Conservation (phyloP, 1,140 invertebrate genomes). For the Calycopis cecrops region DNA sequence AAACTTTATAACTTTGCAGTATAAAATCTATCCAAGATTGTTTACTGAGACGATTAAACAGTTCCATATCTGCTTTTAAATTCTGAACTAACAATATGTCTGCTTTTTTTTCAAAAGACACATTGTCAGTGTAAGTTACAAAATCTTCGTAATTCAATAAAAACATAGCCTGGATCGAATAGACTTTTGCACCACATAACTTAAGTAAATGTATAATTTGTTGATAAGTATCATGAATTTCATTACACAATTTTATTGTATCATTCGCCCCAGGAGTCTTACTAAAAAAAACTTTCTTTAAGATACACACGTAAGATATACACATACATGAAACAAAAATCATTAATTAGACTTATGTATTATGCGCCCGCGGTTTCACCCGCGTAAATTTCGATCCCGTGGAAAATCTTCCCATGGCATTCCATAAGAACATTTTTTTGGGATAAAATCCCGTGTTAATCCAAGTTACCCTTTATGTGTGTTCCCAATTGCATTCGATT, state of each 20-base stretch:
- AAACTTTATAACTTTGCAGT: constrained; percentile 65
- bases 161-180: constrained; percentile 52
- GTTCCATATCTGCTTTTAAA: constrained; percentile 35
- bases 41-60: constrained; percentile 60
- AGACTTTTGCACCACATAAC: constrained; percentile 52
- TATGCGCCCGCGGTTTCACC: no score
- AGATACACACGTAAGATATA: no score
- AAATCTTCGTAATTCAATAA: constrained; percentile 61
- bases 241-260: constrained; percentile 46
- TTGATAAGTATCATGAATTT: constrained; percentile 58
- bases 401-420: no score
- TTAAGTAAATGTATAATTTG: constrained; percentile 53
- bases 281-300: constrained; percentile 22
- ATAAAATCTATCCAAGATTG: constrained; percentile 67
- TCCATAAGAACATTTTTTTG: no score
- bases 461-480: no score
- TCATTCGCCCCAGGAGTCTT: constrained; percentile 46
- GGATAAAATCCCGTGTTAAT: no score
- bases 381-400: no score
- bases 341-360: no score
- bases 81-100: constrained; percentile 46
- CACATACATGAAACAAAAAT: no score
- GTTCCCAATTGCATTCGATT: no score
- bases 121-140: constrained; percentile 44
- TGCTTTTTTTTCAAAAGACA: constrained; percentile 44